Percentiles rank a stretch among this genome's conserved stretches.
Conservation (phyloP, 2,113 vertebrate species). For the Phoxinus phoxinus region DNA sequence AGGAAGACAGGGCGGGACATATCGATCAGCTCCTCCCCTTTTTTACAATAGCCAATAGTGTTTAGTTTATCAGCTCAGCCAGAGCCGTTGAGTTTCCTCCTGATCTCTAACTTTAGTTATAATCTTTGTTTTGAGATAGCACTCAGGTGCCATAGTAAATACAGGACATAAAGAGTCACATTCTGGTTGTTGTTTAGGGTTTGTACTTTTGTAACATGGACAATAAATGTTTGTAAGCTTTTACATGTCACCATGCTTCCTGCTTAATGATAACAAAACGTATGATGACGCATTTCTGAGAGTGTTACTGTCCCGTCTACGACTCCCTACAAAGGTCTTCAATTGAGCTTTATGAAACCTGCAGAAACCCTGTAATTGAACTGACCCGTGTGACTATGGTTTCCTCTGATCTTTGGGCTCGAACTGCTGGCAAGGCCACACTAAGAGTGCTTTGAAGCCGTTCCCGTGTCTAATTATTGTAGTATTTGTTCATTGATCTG, state of each 20-base stretch:
- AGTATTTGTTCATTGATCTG: constrained; percentile 17
- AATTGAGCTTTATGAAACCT: background rate
- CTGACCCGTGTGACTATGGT: background rate
- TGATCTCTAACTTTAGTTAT: too few species aligned
- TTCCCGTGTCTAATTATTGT: background rate
- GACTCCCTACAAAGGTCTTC: background rate
- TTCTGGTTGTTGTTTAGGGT: background rate
- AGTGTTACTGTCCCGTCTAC: background rate
- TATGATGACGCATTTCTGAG: background rate
- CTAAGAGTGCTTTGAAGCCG: background rate
- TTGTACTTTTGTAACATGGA: background rate
- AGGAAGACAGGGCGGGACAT: too few species aligned
- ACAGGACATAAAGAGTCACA: background rate
- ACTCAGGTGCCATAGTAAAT: too few species aligned
- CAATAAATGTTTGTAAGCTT: background rate
- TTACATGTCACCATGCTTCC: background rate
- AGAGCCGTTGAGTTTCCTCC: too few species aligned
- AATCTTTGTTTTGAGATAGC: too few species aligned
- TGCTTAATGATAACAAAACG: background rate
- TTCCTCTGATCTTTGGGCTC: background rate
- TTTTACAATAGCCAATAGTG: too few species aligned
- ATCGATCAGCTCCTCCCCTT: too few species aligned
- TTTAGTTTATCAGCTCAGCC: too few species aligned
- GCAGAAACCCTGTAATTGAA: background rate
- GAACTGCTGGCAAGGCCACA: background rate